These are phyloP conservation scores for Spodoptera exigua DNA, from an alignment of 2,888 invertebrate genomes.

Conservation along the genomic window DNA sequence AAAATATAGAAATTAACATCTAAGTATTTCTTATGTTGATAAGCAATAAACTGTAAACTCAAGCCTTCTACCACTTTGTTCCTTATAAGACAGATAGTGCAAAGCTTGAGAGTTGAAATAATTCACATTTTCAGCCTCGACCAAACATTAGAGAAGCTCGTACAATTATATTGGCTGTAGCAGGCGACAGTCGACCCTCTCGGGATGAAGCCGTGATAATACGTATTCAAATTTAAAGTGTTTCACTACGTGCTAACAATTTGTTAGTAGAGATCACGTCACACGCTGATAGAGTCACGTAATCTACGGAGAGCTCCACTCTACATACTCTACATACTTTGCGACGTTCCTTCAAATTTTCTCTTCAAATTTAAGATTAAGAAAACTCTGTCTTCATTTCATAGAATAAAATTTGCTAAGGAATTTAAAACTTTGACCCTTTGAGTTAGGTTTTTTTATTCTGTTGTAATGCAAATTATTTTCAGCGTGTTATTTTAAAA, in stretches of 20 bases:
- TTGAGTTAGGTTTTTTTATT: background rate
- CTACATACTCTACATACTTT: conserved; percentile 16
- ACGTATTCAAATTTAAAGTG: conserved; percentile 38
- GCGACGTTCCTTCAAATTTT: conserved; percentile 6
- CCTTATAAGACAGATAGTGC: no score
- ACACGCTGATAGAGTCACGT: conserved; percentile 49
- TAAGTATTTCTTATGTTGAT: no score
- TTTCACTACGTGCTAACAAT: conserved; percentile 51
- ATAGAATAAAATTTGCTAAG: background rate
- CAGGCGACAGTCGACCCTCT: conserved; percentile 11
- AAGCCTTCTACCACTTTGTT: no score
- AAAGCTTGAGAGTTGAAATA: no score
- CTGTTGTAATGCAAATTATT: background rate
- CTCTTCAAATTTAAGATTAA: conserved; percentile 3
- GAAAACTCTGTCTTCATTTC: conserved; percentile 9
- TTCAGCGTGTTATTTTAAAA: no score
- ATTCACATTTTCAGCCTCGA: no score
- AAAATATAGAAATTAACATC: no score
- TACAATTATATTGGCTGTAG: no score
- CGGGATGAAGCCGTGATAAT: conserved; percentile 12
- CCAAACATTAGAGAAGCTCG: no score
- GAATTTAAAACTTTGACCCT: background rate
- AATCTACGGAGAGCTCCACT: conserved; percentile 33
- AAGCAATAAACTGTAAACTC: no score
- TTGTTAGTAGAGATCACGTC: conserved; percentile 34